Conservation (phyloP, 2,797 vertebrate genomes). For the Ispidina lecontei region DNA sequence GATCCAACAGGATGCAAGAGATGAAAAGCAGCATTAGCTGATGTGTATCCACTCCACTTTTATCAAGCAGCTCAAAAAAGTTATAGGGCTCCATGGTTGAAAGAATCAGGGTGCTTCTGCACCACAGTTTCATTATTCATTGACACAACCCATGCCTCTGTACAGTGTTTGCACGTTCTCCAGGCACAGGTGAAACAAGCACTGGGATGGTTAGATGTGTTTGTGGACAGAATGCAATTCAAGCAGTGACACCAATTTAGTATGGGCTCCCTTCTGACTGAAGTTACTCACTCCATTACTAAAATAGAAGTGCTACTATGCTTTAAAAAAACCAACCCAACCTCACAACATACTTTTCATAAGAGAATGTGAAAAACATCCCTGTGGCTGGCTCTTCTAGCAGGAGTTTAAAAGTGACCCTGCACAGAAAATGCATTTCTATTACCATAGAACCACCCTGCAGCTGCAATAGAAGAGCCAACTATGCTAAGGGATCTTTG, state of each 20-base stretch:
- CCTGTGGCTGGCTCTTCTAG: slow-evolving; percentile 25
- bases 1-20: slow-evolving; percentile 27
- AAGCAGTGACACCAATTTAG: neutral
- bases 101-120: neutral
- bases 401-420: neutral
- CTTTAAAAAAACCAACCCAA: neutral
- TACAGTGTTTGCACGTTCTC: neutral
- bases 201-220: neutral
- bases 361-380: slow-evolving; percentile 18
- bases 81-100: slow-evolving; percentile 1
- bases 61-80: slow-evolving; percentile 41
- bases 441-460: slow-evolving; percentile 34
- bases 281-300: slow-evolving; percentile 25
- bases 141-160: neutral
- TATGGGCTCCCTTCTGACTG: neutral
- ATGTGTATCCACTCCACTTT: slow-evolving; percentile 40
- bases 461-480: slow-evolving; percentile 1
- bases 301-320: slow-evolving; percentile 18
- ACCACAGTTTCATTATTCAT: neutral
- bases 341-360: neutral
- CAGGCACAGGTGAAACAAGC: neutral
- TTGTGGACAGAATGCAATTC: neutral
- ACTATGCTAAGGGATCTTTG: neutral
- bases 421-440: slow-evolving; percentile 1
- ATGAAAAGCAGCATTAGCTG: slow-evolving; percentile 69